These are phyloP conservation scores for Apodemia arnacis DNA, from an alignment of 2,888 invertebrate species.

Conservation along the genomic window DNA sequence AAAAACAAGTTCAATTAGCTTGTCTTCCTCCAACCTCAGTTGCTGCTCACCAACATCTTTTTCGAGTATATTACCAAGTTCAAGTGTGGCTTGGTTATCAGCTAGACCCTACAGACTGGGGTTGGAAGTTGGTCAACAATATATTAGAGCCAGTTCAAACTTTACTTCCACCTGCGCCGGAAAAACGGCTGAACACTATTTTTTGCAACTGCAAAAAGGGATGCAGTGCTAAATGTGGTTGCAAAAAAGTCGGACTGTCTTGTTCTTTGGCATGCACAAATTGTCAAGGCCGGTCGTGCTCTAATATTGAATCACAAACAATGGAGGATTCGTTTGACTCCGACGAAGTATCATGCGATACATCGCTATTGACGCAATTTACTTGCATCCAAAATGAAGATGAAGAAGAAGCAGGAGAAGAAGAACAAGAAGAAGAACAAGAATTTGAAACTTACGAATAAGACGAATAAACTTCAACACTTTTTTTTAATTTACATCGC, in stretches of 20 bases:
- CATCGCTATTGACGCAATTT: no score
- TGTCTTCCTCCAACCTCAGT: conserved; percentile 51
- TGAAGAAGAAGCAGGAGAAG: no score
- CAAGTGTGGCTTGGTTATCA: conserved; percentile 79
- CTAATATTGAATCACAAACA: conserved; percentile 70
- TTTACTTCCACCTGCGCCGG: conserved; percentile 71
- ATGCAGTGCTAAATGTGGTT: conserved; percentile 74
- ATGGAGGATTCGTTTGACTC: conserved; percentile 25
- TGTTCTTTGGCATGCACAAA: conserved; percentile 77
- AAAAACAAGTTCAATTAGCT: conserved; percentile 49
- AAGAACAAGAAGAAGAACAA: no score
- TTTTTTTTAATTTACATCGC: conserved; percentile 52
- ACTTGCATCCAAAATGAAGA: no score
- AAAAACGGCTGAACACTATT: conserved; percentile 76
- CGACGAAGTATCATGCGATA: not conserved
- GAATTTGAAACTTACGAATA: not conserved
- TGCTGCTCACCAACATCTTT: conserved; percentile 73
- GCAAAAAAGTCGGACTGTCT: conserved; percentile 80
- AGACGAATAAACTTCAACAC: conserved; percentile 42
- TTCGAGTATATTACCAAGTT: conserved; percentile 75
- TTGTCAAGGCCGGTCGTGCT: conserved; percentile 79
- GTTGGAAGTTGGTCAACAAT: conserved; percentile 69
- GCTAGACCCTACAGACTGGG: conserved; percentile 77
- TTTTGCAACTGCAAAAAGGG: conserved; percentile 48
- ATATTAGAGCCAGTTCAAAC: conserved; percentile 56